Conservation (phyloP, 30 jellyfish, hydroid and myxozoan species). For the Sanderia malayensis region DNA sequence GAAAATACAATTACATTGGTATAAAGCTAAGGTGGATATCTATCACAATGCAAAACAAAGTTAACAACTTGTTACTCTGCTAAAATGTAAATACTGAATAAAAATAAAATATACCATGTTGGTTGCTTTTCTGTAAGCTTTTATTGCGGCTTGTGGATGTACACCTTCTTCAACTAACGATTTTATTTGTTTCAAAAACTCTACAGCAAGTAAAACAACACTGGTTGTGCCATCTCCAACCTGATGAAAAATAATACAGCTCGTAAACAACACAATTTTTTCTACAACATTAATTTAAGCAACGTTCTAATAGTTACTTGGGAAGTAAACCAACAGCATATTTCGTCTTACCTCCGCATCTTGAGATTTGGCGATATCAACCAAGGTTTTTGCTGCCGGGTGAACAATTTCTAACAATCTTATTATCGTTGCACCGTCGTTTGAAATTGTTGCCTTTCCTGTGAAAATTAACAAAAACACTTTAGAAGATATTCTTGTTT, state of each 20-base stretch:
- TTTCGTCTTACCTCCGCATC: conserved; percentile 98
- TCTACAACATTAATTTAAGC: too few species aligned
- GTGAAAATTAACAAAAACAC: background rate
- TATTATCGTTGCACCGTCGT: conserved; percentile 97
- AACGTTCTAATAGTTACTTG: too few species aligned
- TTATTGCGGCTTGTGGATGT: conserved; percentile 87
- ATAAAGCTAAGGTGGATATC: too few species aligned
- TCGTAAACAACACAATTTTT: background rate
- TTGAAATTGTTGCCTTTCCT: conserved; percentile 94
- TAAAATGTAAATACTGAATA: too few species aligned
- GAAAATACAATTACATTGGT: too few species aligned
- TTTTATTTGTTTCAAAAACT: conserved; percentile 79
- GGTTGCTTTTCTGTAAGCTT: conserved; percentile 94
- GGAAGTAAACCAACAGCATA: too few species aligned
- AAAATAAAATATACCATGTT: conserved; percentile 80
- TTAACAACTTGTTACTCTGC: too few species aligned
- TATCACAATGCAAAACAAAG: too few species aligned
- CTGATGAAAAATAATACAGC: conserved; percentile 23
- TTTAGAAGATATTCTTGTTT: too few species aligned
- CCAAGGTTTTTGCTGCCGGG: conserved; percentile 98
- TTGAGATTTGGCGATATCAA: conserved; percentile 96
- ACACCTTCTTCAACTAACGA: conserved; percentile 96
- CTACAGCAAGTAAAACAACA: conserved; percentile 92
- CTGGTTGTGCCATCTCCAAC: conserved; percentile 99
- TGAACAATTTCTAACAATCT: conserved; percentile 85